phyloP scores from a whole-genome alignment of 2,113 vertebrate species.

The Macheiramphus alcinus region DNA sequence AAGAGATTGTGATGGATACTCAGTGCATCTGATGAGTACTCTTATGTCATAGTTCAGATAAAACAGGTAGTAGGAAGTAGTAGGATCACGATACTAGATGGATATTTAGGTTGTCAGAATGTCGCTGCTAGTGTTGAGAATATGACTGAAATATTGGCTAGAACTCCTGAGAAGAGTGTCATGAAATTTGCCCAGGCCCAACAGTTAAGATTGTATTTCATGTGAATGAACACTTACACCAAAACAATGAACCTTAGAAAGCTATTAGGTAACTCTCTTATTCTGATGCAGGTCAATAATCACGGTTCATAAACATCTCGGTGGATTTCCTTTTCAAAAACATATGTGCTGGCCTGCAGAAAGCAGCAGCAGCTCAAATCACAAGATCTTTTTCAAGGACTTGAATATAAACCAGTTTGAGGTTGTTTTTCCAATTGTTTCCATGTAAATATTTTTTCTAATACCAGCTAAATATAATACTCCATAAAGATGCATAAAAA shows the following conservation, averaged over 20 bases:
- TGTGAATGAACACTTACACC: neutral
- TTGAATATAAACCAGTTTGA: neutral
- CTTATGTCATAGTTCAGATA: neutral
- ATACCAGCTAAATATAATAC: neutral
- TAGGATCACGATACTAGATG: neutral
- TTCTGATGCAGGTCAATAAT: slow-evolving; percentile 30
- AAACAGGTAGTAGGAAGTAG: neutral
- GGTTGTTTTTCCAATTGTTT: neutral
- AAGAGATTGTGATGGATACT: neutral
- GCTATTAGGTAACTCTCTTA: neutral
- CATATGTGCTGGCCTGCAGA: neutral
- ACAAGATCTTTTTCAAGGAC: neutral
- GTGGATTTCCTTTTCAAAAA: slow-evolving; percentile 2
- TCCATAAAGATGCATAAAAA: neutral
- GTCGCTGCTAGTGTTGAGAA: neutral
- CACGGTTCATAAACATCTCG: slow-evolving; percentile 4
- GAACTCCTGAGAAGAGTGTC: neutral
- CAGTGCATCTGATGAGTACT: neutral
- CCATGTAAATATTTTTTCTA: neutral
- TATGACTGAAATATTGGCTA: slow-evolving; percentile 24
- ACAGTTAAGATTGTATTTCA: neutral
- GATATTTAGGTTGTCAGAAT: slow-evolving; percentile 20
- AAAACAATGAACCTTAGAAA: slow-evolving; percentile 22
- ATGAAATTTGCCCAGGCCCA: slow-evolving; percentile 21
- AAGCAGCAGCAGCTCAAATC: slow-evolving; percentile 4